Base-by-base conservation (phyloP, 1,140 invertebrate genomes). In the Philopotamus ludificatus region DNA sequence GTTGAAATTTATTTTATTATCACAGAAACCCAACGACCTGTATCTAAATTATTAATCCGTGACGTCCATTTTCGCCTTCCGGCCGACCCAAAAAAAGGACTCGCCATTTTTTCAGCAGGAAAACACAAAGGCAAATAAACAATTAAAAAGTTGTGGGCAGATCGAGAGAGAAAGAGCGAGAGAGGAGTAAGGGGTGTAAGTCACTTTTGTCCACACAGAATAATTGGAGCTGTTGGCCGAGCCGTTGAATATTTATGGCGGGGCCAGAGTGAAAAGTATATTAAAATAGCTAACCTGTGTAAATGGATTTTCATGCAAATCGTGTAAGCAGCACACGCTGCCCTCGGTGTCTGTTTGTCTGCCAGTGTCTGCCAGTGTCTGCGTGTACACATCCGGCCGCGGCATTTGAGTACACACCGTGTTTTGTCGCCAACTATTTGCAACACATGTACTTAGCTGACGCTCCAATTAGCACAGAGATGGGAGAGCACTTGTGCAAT, bases 301-400 rank as follows among this genome's bases (percentile, higher is more conserved):
- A 67, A 67, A 67, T 67, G 65, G 50, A 67, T 62, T 67, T 67
- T 57, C 65, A 67, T 67, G 65, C 65, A 67, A 67, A 67, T 67
- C 39, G 64, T 61, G 28, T 25, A 28, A 51, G 45, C 16, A 51
- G 15, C 63, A 28, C 41, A 20, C 44, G 20, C 20, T 28, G 15
- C 10, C 50, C 10, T 51, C 39, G 12, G 44, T 12, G 28, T 34
- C 28, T 4, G 12, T n/a, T n/a, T n/a, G n/a, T n/a, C n/a, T n/a
- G n/a, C n/a, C n/a, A n/a, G n/a, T n/a, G n/a, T 25, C 15, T 16
- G 4, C 15, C 10, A 44, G 51, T 25, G 41, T 9, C 9, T 45
- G 49, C 28, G 53, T 60, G 23, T 55, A 47, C 55, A 60, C 47
- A 41, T 65, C 63, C 63, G 63, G 54, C 16, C 2, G 12, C 28